phyloP scores from a whole-genome alignment of 2,113 vertebrate genomes.

The Xenus cinereus region DNA sequence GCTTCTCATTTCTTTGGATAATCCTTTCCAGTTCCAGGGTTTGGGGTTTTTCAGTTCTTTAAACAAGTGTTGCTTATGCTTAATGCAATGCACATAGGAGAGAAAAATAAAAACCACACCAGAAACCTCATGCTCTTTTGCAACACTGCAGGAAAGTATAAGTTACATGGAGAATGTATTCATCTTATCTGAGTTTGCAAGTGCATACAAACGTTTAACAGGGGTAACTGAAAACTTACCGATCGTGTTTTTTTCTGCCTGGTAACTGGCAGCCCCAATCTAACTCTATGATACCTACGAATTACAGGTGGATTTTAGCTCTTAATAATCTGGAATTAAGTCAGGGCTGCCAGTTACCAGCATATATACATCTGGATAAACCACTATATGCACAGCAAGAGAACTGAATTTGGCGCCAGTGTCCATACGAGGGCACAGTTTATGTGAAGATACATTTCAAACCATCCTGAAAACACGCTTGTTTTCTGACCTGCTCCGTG shows the following conservation, averaged over 20 bases:
- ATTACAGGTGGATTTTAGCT: neutral
- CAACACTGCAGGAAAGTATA: neutral
- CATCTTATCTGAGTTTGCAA: neutral
- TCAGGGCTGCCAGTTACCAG: neutral
- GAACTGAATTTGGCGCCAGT: neutral
- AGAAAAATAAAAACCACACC: neutral
- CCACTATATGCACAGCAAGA: neutral
- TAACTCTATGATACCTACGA: neutral
- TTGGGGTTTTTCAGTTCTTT: neutral
- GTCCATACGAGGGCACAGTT: neutral
- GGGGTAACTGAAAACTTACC: neutral
- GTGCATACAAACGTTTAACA: neutral
- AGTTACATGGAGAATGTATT: neutral
- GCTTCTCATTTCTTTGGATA: neutral
- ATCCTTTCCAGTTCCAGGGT: neutral
- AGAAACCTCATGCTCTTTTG: neutral
- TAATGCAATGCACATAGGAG: neutral
- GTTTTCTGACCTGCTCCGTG: neutral
- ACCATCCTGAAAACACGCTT: neutral
- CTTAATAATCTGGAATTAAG: neutral
- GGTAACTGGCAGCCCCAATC: neutral
- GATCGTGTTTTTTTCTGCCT: rapidly evolving
- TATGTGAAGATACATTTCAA: neutral
- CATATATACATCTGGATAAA: neutral
- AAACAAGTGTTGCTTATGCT: neutral